Conservation (phyloP, 2,888 invertebrate genomes). For the Belgica antarctica region DNA sequence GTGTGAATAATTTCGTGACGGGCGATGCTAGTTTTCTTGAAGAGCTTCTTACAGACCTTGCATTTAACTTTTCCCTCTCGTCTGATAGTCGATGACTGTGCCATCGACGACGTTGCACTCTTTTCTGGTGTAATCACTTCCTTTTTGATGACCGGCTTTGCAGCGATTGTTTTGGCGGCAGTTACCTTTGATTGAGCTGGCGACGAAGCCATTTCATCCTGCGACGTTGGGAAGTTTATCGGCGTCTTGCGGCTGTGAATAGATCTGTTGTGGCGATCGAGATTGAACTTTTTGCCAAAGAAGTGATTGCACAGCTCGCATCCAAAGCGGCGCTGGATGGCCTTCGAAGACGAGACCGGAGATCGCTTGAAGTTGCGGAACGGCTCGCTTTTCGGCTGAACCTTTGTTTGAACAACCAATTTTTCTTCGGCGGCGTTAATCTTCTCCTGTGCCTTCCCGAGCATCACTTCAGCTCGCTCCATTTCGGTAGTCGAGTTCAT, state of each 20-base stretch:
- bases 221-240: conserved; percentile 6
- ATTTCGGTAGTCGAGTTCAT: not conserved
- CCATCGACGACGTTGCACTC: not conserved
- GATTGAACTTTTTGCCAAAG: conserved; percentile 34
- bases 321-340: conserved; percentile 12
- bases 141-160: too few species aligned
- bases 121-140: too few species aligned
- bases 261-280: conserved; percentile 25
- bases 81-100: not conserved
- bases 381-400: not conserved
- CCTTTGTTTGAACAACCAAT: not conserved
- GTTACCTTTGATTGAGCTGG: too few species aligned
- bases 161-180: too few species aligned
- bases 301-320: conserved; percentile 28
- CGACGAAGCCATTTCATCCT: too few species aligned
- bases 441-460: not conserved
- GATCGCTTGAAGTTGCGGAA: not conserved
- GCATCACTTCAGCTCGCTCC: conserved; percentile 29
- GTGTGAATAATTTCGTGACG: conserved; percentile 28
- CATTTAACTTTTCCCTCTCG: too few species aligned
- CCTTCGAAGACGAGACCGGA: not conserved
- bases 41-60: conserved; percentile 2
- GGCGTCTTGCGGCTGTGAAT: conserved; percentile 22
- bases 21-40: conserved; percentile 10
- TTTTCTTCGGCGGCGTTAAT: not conserved